These are phyloP conservation scores for Macrosoma leucophasiata DNA, from an alignment of 2,888 invertebrate species.

Conservation along the genomic window DNA sequence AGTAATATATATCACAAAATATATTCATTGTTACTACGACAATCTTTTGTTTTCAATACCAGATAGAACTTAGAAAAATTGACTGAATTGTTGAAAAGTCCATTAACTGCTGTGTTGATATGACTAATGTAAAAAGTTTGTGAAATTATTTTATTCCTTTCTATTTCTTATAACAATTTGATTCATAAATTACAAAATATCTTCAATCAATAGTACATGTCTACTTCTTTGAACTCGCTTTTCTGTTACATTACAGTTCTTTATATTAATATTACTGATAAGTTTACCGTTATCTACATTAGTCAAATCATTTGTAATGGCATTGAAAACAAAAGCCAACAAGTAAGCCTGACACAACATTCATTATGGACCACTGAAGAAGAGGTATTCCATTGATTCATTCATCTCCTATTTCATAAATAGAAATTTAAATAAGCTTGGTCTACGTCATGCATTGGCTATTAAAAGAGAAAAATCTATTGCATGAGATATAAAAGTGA, in stretches of 20 bases:
- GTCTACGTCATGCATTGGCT: slow-evolving; percentile 17
- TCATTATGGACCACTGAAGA: slow-evolving; percentile 66
- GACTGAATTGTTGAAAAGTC: slow-evolving; percentile 2
- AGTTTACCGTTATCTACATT: no score
- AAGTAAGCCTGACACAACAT: slow-evolving; percentile 57
- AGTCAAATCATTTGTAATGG: no score
- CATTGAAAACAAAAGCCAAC: slow-evolving; percentile 63
- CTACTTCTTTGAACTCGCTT: no score
- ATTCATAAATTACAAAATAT: no score
- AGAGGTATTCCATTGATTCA: slow-evolving; percentile 67
- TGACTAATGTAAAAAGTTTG: no score
- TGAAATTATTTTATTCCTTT: no score
- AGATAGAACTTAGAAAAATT: slow-evolving; percentile 6
- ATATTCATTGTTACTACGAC: slow-evolving; percentile 67
- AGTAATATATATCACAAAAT: slow-evolving; percentile 74
- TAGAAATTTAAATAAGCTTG: slow-evolving; percentile 26
- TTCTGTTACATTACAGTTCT: no score
- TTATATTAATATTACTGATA: no score
- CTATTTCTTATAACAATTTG: no score
- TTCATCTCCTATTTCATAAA: slow-evolving; percentile 40
- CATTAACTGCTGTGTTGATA: no score
- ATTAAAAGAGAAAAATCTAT: slow-evolving; percentile 9
- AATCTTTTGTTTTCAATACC: slow-evolving; percentile 66
- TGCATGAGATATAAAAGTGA: no score
- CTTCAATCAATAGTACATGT: no score